Base-by-base conservation (phyloP, 2,797 vertebrate species). In the Chaunax sp. region DNA sequence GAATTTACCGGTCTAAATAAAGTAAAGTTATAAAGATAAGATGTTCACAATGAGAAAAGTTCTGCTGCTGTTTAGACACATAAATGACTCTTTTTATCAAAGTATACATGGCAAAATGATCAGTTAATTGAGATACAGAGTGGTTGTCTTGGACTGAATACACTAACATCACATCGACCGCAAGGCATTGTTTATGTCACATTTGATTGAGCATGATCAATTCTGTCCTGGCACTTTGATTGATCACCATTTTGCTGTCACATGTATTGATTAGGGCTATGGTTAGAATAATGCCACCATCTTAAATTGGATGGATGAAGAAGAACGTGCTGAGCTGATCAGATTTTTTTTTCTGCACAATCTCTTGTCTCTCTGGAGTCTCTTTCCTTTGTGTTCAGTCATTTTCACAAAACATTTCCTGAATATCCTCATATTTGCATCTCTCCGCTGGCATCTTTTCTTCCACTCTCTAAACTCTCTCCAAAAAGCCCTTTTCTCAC, bases 161-260 rank as follows among this genome's bases (percentile, higher is more conserved):
- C 86, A 81, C 78, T 78, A 79, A 86, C 82, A 69, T 81, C 57
- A 18, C 56, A 91, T 92, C 53, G 91, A 92, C 78, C 53, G 54
- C 14, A 3, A 40, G 75, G 71, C 89, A 90, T 93, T 92, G 91
- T 92, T 94, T 90, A 87, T 91, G 92, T 91, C 92, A 91, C 90
- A 92, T 91, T 87, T 93, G 92, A 93, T 86, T 87, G 90, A 92
- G 85, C 84, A 47, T 87, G 89, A 93, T 93, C 93, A 91, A 93
- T 94, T 82, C 73, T 67, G 88, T 80, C 89, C 84, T 84, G 88
- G 80, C 89, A 88, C 83, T 87, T 87, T 92, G 92, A 94, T 92
- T 92, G 92, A 94, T 94, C 92, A 90, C 91, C 91, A 80, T 91
- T 92, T 86, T 55, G 72, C 81, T 77, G 87, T 93, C 89, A 88